Base-by-base conservation (phyloP, 2,888 invertebrate genomes). In the Ophion ellenae region DNA sequence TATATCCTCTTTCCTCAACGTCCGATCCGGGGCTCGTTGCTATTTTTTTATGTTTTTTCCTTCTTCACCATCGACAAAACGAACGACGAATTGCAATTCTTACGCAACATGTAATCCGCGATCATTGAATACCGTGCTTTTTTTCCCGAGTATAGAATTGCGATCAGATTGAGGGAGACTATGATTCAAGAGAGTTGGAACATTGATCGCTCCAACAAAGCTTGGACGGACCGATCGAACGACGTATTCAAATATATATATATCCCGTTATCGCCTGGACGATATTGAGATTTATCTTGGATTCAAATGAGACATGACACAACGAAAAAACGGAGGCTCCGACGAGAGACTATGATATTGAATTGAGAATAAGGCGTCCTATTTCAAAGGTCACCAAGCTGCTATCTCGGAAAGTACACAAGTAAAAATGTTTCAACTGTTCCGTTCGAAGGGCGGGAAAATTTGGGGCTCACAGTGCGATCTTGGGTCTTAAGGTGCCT, bases 1-100 rank as follows among this genome's bases (percentile, higher is more conserved):
- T 40, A 73, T 61, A 73, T 9, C 47, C 3, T 47, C 74, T 74
- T 14, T 66, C 32, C 40, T 75, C 73, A 11, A 59, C 20, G 14
- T 20, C 77, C 67, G 17, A 45, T 78, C 64, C 40, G 77, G 77
- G 73, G 67, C 69, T 81, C 67, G 66, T 85, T 75, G 82, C 69
- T 79, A 32, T 45, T 66, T 75, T 75, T n/a, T 64, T 47, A 47
- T 11, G 47, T 53, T 53, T 53, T 14, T 53, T 14, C 53, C 53
- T 53, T 53, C 53, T 53, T 53, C 53, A 14, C 53, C 53, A 53
- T 53, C 53, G 53, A 53, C 53, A 53, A 3, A 53, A 53, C 11
- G 14, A 53, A 53, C 10, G 14, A 53, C 4, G 53, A 2, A 11
- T 36, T 11, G 9, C 20, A 64, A 66, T 36, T 47, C 40, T 63